Conservation (phyloP, 2,113 vertebrate species). For the Dasyurus viverrinus region DNA sequence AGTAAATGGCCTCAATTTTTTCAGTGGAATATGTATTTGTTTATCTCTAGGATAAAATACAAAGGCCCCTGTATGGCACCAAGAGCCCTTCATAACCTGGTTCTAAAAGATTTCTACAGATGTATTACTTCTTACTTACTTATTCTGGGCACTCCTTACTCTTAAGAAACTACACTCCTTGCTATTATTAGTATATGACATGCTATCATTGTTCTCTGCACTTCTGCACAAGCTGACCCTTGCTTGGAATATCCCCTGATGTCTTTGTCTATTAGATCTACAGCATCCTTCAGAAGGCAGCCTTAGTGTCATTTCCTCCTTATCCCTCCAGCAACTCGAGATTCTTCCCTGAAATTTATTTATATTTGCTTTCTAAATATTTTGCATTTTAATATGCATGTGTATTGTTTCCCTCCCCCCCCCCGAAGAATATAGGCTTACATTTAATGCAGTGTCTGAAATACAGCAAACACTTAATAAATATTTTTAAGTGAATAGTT, state of each 20-base stretch:
- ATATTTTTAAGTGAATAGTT: background rate
- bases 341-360: background rate
- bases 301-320: background rate
- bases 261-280: background rate
- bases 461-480: background rate
- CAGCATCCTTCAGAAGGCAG: background rate
- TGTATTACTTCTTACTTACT: background rate
- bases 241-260: background rate
- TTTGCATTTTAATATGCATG: background rate
- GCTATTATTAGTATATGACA: background rate
- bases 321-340: background rate
- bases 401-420: background rate
- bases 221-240: background rate
- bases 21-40: background rate
- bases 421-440: background rate
- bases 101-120: background rate
- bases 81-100: background rate
- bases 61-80: background rate
- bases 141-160: background rate
- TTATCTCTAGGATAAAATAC: background rate
- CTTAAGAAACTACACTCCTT: background rate
- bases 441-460: background rate
- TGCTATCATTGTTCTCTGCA: background rate
- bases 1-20: background rate
- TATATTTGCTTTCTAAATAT: background rate